Evolutionary conservation across 2,888 invertebrate genomes (phyloP).

Genomic region (Pasiphila rectangulata): DNA sequence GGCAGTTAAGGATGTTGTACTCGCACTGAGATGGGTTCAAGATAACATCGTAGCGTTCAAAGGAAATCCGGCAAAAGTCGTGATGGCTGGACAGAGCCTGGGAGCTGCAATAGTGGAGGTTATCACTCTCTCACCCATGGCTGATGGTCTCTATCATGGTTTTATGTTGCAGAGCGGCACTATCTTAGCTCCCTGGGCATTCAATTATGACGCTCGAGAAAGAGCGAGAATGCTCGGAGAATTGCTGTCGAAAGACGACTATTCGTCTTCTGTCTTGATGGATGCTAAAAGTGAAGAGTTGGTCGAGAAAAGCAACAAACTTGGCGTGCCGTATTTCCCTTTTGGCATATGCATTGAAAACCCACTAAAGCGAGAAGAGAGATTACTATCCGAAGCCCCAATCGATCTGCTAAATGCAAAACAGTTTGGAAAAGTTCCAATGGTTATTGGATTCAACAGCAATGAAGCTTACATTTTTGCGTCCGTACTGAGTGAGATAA

Average conservation of each 20-base stretch:
- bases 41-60: conserved; percentile 70
- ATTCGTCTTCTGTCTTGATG: conserved; percentile 35
- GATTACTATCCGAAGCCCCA: conserved; percentile 55
- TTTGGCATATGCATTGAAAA: conserved; percentile 65
- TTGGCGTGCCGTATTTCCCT: conserved; percentile 58
- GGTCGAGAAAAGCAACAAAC: conserved; percentile 41
- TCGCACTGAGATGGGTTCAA: conserved; percentile 64
- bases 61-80: conserved; percentile 61
- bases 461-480: conserved; percentile 68
- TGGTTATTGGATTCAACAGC: conserved; percentile 64
- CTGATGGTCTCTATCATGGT: conserved; percentile 58
- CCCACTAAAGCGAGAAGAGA: conserved; percentile 54
- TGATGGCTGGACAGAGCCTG: conserved; percentile 63
- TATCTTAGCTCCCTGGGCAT: conserved; percentile 63
- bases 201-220: conserved; percentile 61
- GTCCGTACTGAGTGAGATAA: conserved; percentile 46
- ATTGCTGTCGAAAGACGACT: conserved; percentile 35
- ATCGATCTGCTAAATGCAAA: conserved; percentile 46
- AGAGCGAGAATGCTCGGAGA: conserved; percentile 45
- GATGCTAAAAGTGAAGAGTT: conserved; percentile 44
- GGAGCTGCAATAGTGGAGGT: conserved; percentile 68
- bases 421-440: conserved; percentile 47
- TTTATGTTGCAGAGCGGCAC: conserved; percentile 69
- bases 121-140: conserved; percentile 51
- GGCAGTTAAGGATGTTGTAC: conserved; percentile 62